Conservation (phyloP, 2,797 vertebrate genomes). For the Ispidina picta region DNA sequence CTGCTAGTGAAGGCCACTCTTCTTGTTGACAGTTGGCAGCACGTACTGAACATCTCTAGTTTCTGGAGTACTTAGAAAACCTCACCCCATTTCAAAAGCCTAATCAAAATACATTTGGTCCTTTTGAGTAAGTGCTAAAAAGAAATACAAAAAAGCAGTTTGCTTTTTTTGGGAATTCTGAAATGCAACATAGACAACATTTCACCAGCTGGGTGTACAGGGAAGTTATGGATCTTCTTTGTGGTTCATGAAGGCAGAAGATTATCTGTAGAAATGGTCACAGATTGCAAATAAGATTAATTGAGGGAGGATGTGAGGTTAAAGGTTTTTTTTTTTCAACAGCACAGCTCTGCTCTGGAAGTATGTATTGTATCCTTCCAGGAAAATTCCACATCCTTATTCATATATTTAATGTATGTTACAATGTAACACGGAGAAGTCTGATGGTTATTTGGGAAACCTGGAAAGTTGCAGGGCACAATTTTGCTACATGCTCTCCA, state of each 20-base stretch:
- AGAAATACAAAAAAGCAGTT: background rate
- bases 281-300: background rate
- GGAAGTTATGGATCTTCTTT: background rate
- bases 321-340: background rate
- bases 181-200: background rate
- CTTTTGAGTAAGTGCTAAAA: background rate
- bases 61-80: background rate
- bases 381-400: background rate
- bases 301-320: background rate
- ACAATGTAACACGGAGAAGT: background rate
- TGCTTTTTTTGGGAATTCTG: background rate
- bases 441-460: background rate
- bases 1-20: background rate
- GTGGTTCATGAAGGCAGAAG: background rate
- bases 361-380: background rate
- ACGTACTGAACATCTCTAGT: background rate
- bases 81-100: background rate
- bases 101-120: background rate
- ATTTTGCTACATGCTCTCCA: fast-evolving
- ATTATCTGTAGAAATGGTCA: background rate
- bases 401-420: background rate
- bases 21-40: background rate
- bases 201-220: background rate
- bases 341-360: background rate
- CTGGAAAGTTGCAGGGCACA: background rate